phyloP scores from a whole-genome alignment of 2,888 invertebrate species.

The Gastracanthus pulcherrimus region DNA sequence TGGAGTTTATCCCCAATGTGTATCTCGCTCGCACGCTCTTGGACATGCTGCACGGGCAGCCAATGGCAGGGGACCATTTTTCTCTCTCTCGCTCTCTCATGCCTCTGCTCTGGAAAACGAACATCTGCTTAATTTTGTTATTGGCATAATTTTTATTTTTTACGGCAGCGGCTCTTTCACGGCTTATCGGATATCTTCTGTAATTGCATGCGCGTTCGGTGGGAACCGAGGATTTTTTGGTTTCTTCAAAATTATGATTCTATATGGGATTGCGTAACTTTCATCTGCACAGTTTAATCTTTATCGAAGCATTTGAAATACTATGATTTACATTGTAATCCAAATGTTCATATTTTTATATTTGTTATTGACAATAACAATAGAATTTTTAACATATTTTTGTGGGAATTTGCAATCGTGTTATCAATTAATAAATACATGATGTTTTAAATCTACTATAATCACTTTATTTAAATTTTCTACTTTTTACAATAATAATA shows the following conservation, averaged over 20 bases:
- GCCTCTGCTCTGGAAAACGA: conserved; percentile 35
- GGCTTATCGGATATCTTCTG: not conserved
- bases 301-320: not conserved
- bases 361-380: too few species aligned
- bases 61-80: conserved; percentile 31
- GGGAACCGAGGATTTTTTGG: conserved; percentile 37
- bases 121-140: conserved; percentile 60
- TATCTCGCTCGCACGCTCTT: conserved; percentile 23
- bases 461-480: too few species aligned
- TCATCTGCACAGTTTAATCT: not conserved
- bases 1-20: not conserved
- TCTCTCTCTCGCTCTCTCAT: conserved; percentile 27
- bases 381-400: too few species aligned
- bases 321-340: too few species aligned
- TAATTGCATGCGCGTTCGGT: not conserved
- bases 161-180: conserved; percentile 29
- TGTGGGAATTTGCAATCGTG: too few species aligned
- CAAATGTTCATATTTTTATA: too few species aligned
- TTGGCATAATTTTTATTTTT: conserved; percentile 58
- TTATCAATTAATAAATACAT: too few species aligned
- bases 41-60: not conserved
- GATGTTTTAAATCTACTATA: too few species aligned
- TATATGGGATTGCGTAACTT: not conserved
- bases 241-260: too few species aligned
- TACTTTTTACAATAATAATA: too few species aligned